These are phyloP conservation scores for Benitochromis conjunctus DNA, from an alignment of 2,113 vertebrate genomes.

Conservation along the genomic window DNA sequence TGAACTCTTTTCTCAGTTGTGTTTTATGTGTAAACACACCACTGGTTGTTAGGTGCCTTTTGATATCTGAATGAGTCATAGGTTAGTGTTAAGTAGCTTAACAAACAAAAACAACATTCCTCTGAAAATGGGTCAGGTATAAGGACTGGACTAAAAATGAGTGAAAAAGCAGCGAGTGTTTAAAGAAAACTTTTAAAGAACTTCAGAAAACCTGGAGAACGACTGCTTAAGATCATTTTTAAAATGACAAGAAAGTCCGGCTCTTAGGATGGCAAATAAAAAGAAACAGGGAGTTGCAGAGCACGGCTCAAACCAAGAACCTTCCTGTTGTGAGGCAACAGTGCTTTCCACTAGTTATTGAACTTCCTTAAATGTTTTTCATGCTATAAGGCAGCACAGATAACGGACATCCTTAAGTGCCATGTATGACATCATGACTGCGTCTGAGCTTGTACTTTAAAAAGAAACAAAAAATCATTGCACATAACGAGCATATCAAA, in stretches of 20 bases:
- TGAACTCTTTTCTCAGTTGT: not conserved
- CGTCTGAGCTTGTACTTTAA: not conserved
- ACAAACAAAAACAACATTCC: fast-evolving
- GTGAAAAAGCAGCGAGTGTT: not conserved
- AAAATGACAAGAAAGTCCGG: not conserved
- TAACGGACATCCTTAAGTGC: not conserved
- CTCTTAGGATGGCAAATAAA: not conserved
- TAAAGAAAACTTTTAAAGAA: no score
- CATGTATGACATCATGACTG: not conserved
- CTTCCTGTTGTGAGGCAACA: not conserved
- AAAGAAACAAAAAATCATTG: not conserved
- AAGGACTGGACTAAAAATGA: not conserved
- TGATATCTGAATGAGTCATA: not conserved
- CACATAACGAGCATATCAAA: not conserved
- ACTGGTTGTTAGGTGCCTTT: not conserved
- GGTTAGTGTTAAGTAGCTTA: not conserved
- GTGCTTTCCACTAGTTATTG: not conserved
- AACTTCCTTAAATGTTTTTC: not conserved
- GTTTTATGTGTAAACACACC: not conserved
- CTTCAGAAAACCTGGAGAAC: no score
- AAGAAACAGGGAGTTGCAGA: not conserved
- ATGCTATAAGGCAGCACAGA: not conserved
- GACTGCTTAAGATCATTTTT: no score
- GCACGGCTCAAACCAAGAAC: not conserved
- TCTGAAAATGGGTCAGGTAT: not conserved